Evolutionary conservation across 1,140 invertebrate genomes (phyloP).

Genomic region (Eumaeus atala): DNA sequence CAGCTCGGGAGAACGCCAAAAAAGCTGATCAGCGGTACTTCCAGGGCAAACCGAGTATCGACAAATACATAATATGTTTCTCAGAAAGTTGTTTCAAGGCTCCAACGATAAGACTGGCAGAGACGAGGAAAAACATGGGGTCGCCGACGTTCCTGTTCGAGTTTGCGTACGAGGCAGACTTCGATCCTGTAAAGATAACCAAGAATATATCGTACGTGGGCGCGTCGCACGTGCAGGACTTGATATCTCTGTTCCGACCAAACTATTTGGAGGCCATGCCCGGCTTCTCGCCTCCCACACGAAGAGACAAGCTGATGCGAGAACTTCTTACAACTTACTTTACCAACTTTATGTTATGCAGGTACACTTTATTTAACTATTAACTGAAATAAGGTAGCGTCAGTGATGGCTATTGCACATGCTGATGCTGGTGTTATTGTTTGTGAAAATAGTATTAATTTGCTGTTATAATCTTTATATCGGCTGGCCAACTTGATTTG

Average conservation of each 20-base stretch:
- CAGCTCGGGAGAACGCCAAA: conserved; percentile 21
- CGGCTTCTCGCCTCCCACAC: conserved; percentile 9
- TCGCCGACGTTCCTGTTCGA: conserved; percentile 38
- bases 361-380: conserved; percentile 26
- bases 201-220: conserved; percentile 30
- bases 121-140: conserved; percentile 21
- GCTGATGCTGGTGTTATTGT: too few species aligned
- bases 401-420: too few species aligned
- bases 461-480: too few species aligned
- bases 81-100: conserved; percentile 37
- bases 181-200: conserved; percentile 32
- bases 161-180: conserved; percentile 36
- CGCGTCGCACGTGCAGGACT: conserved; percentile 42
- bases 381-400: conserved; percentile 18
- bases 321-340: conserved; percentile 34
- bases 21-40: conserved; percentile 35
- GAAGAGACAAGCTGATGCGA: conserved; percentile 23
- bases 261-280: conserved; percentile 29
- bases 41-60: conserved; percentile 26
- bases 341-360: conserved; percentile 33
- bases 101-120: conserved; percentile 34
- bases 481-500: too few species aligned
- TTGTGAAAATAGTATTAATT: too few species aligned
- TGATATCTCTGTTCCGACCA: conserved; percentile 40
- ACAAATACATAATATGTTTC: conserved; percentile 32